Conservation (phyloP, 2,797 vertebrate species). For the Balearica regulorum region DNA sequence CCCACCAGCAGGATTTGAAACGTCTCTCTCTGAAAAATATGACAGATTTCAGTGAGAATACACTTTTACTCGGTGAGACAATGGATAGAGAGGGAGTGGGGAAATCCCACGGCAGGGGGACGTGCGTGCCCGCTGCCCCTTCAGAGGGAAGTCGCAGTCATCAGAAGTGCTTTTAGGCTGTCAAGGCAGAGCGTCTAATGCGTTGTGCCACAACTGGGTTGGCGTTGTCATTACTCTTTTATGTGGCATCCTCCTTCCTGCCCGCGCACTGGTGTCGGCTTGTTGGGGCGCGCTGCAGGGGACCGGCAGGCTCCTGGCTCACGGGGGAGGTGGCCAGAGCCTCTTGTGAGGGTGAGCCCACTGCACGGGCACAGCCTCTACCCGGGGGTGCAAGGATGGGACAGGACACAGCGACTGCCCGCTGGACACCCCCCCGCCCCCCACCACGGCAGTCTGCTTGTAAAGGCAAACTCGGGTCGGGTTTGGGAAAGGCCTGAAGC, state of each 20-base stretch:
- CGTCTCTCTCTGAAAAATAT: not conserved
- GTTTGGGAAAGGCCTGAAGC: not conserved
- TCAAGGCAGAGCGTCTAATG: not conserved
- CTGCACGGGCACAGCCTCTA: accelerated
- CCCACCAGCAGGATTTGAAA: not conserved
- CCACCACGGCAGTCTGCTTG: not conserved
- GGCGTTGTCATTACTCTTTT: not conserved
- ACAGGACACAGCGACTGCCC: accelerated
- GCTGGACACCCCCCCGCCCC: accelerated
- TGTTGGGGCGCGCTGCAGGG: not conserved
- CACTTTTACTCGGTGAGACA: not conserved
- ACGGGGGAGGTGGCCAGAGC: not conserved
- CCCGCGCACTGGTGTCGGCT: accelerated
- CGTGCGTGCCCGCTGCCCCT: accelerated
- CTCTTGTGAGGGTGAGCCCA: not conserved
- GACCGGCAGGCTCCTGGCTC: accelerated
- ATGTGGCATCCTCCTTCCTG: not conserved
- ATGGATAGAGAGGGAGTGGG: not conserved
- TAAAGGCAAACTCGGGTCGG: not conserved
- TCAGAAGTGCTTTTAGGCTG: not conserved
- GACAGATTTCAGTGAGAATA: not conserved
- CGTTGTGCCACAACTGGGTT: not conserved
- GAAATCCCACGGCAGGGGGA: not conserved
- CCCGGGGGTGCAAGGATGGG: no score
- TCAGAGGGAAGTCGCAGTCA: not conserved